These are phyloP conservation scores for Potorous gilbertii DNA, from an alignment of 2,797 vertebrate genomes.

Conservation along the genomic window DNA sequence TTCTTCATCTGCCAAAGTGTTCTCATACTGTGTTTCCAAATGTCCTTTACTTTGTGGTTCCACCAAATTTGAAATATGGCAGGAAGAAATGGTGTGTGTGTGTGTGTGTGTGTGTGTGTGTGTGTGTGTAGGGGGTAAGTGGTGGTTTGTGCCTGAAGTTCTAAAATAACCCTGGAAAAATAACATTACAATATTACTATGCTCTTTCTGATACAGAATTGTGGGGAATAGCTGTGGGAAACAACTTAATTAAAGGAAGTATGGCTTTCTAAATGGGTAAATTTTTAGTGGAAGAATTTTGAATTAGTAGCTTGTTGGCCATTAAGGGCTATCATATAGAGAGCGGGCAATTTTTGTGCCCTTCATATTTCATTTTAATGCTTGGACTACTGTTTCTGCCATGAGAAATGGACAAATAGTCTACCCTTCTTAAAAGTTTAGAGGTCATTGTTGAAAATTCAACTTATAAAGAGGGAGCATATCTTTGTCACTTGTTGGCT, in stretches of 20 bases:
- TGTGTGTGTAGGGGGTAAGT: neutral
- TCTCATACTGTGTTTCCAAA: slow-evolving; percentile 3
- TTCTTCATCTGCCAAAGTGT: slow-evolving; percentile 44
- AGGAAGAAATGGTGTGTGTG: slow-evolving; percentile 1
- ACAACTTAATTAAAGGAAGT: neutral
- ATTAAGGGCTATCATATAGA: neutral
- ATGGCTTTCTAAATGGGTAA: neutral
- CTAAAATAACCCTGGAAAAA: slow-evolving; percentile 54
- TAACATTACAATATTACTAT: neutral
- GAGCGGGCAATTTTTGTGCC: neutral
- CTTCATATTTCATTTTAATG: neutral
- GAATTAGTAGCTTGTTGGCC: neutral
- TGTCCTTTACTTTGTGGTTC: slow-evolving; percentile 29
- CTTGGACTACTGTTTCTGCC: accelerated
- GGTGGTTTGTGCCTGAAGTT: neutral
- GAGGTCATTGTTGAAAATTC: too few species aligned
- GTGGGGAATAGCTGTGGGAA: slow-evolving; percentile 23
- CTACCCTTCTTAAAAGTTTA: neutral
- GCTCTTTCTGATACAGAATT: slow-evolving; percentile 49
- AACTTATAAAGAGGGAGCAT: neutral
- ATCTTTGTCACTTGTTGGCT: neutral
- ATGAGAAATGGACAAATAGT: neutral
- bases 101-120: neutral
- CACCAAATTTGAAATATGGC: slow-evolving; percentile 15
- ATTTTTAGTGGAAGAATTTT: neutral